Conservation (phyloP, 1,140 invertebrate species). For the Drosophila erecta region DNA sequence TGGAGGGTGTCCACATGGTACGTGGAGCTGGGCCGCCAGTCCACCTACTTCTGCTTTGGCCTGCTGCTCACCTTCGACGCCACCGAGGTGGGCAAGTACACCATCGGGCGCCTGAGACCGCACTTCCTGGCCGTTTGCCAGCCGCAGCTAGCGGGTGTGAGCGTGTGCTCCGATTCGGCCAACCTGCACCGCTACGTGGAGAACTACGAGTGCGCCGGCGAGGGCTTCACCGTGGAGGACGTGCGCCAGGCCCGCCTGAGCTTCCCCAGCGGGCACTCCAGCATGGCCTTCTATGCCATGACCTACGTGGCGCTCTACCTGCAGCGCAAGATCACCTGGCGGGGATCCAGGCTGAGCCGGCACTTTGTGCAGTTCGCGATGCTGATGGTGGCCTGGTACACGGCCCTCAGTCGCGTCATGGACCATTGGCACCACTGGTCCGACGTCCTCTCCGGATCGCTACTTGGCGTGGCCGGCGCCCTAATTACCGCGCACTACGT, state of each 20-base stretch:
- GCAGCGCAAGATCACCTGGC: conserved; percentile 90
- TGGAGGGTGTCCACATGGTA: conserved; percentile 88
- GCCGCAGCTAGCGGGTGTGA: conserved; percentile 86
- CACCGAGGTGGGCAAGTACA: conserved; percentile 96
- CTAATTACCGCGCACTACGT: conserved; percentile 70
- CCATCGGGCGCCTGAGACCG: conserved; percentile 95
- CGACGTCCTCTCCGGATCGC: conserved; percentile 64
- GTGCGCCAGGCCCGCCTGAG: conserved; percentile 91
- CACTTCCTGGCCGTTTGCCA: conserved; percentile 93
- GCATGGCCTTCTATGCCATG: conserved; percentile 91
- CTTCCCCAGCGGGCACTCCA: conserved; percentile 93
- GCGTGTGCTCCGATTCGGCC: conserved; percentile 85
- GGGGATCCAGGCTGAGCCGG: conserved; percentile 89
- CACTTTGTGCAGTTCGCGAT: conserved; percentile 91
- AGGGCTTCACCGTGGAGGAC: conserved; percentile 85
- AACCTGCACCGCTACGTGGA: conserved; percentile 88
- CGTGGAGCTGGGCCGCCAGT: conserved; percentile 88
- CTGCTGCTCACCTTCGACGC: conserved; percentile 91
- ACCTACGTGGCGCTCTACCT: conserved; percentile 93
- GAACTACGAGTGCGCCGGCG: conserved; percentile 87
- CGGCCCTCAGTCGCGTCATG: conserved; percentile 74
- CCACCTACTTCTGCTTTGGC: conserved; percentile 93
- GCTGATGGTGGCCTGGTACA: conserved; percentile 85
- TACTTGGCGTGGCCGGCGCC: conserved; percentile 62
- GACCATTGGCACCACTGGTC: conserved; percentile 83